These are phyloP conservation scores for Operophtera brumata DNA, from an alignment of 2,888 invertebrate species.

Conservation along the genomic window DNA sequence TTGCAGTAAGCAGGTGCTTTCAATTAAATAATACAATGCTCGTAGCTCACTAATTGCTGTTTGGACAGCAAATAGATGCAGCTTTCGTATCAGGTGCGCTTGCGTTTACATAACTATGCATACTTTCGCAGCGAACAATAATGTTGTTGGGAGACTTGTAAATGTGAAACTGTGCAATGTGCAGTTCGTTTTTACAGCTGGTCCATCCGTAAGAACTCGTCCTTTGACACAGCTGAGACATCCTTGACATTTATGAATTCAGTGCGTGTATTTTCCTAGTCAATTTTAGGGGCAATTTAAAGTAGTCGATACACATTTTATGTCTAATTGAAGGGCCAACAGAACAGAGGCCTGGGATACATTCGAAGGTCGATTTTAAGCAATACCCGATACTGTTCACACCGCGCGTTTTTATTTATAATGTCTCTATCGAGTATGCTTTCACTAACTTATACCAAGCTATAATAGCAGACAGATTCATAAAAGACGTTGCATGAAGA, in stretches of 20 bases:
- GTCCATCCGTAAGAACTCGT: neutral
- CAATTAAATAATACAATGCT: constrained; percentile 18
- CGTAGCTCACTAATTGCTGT: constrained; percentile 10
- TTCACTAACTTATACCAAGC: no score
- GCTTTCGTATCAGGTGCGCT: constrained; percentile 19
- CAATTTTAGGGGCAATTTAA: neutral
- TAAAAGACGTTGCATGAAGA: constrained; percentile 1
- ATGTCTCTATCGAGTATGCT: no score
- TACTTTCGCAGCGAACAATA: constrained; percentile 1
- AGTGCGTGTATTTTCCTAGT: neutral
- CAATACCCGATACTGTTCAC: no score
- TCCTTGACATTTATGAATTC: neutral
- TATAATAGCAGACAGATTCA: neutral
- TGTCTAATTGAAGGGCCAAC: no score
- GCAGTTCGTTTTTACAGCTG: neutral
- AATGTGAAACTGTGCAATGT: constrained; percentile 15
- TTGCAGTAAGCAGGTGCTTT: constrained; percentile 46
- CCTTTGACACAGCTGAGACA: neutral
- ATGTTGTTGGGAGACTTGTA: neutral
- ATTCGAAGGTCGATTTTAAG: no score
- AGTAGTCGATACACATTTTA: no score
- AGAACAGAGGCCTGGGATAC: no score
- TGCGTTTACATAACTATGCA: constrained; percentile 2
- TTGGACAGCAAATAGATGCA: constrained; percentile 8
- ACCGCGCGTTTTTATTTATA: no score